These are phyloP conservation scores for Himalopsyche anomala DNA, from an alignment of 2,888 invertebrate genomes.

Conservation along the genomic window DNA sequence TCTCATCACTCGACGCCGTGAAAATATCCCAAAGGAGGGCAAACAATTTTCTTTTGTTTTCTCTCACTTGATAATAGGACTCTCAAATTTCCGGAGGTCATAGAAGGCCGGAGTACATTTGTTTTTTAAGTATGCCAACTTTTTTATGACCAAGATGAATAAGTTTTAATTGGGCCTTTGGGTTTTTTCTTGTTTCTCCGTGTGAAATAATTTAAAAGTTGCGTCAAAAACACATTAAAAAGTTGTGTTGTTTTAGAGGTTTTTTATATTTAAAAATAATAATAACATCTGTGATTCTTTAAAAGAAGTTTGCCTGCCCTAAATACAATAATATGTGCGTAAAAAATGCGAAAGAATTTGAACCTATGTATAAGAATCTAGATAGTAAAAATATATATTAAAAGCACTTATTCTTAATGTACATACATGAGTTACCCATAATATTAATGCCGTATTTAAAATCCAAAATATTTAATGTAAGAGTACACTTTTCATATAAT, in stretches of 20 bases:
- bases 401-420: too few species aligned
- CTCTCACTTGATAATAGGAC: conserved; percentile 54
- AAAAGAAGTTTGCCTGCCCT: conserved; percentile 48
- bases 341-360: too few species aligned
- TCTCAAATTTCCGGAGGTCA: conserved; percentile 56
- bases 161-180: conserved; percentile 63
- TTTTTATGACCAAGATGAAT: conserved; percentile 62
- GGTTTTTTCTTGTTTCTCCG: conserved; percentile 50
- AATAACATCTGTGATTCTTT: conserved; percentile 59
- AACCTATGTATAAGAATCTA: too few species aligned
- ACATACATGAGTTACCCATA: too few species aligned
- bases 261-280: conserved; percentile 57
- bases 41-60: conserved; percentile 57
- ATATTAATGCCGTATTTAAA: too few species aligned
- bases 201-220: conserved; percentile 62
- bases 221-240: conserved; percentile 63
- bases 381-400: too few species aligned
- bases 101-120: conserved; percentile 55
- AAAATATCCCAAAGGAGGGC: conserved; percentile 47
- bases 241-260: conserved; percentile 59
- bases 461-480: too few species aligned
- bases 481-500: too few species aligned
- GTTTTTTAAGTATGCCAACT: conserved; percentile 57
- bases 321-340: background rate
- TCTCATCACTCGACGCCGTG: conserved; percentile 45